Conservation (phyloP, 2,797 vertebrate species). For the Fringilla coelebs region DNA sequence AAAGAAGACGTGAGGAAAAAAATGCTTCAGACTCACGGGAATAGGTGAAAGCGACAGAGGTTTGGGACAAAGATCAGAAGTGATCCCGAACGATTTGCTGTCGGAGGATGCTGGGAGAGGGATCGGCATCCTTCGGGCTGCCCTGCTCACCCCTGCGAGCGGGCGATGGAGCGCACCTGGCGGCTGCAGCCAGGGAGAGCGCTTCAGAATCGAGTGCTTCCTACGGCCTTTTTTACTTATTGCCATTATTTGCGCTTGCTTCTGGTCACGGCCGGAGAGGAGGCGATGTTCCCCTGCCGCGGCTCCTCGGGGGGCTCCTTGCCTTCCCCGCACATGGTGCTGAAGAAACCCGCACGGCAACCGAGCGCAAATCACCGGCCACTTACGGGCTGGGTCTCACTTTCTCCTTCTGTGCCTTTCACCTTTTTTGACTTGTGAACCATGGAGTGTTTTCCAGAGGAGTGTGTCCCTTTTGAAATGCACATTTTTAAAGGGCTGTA, state of each 20-base stretch:
- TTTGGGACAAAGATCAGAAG: conserved; percentile 1
- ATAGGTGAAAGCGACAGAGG: neutral
- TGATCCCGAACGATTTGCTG: neutral
- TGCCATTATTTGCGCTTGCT: neutral
- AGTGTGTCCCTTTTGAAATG: conserved; percentile 44
- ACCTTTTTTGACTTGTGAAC: conserved; percentile 35
- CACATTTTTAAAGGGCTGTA: conserved; percentile 24
- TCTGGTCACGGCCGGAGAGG: neutral
- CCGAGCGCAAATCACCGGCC: neutral
- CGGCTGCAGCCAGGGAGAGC: neutral
- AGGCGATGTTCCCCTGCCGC: too few relatives aligned
- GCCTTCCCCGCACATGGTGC: neutral
- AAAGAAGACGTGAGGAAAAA: neutral
- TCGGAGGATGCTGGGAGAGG: neutral
- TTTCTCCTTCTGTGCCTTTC: neutral
- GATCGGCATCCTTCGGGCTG: neutral
- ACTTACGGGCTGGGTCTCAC: neutral
- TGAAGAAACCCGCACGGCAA: rapidly evolving
- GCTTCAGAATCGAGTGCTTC: neutral
- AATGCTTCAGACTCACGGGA: neutral
- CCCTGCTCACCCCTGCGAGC: neutral
- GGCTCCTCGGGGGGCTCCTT: neutral
- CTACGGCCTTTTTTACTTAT: neutral
- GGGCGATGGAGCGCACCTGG: neutral
- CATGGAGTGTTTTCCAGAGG: conserved; percentile 26